Base-by-base conservation (phyloP, 2,113 vertebrate genomes). In the Daphoenositta chrysoptera region DNA sequence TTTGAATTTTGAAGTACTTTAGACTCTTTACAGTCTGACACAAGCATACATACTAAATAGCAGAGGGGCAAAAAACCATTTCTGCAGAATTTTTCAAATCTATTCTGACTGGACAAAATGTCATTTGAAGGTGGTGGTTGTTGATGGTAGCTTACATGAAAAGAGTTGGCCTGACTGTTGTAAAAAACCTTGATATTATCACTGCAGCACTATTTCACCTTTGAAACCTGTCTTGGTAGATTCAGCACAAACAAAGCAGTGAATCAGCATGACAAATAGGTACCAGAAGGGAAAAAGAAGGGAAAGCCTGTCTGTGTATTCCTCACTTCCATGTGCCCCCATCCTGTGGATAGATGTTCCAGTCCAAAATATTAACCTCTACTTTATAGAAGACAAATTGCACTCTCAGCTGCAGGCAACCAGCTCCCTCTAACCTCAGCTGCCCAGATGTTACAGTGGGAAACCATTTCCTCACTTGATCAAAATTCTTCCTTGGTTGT, bases 51-150 rank as follows among this genome's bases (percentile, higher is more conserved):
- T 33, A 48, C 21, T 53, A 42, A 92, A 90, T 35, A 83, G n/a
- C 24, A 58, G 48, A 57, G 13, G 6, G 15, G 7, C 54, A 23
- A 23, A 39, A 69, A 40, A 6, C 0, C 6, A 77, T 73, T 91
- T 75, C 61, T 90, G 54, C 26, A 87, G 60, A 22, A n/a, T 53
- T 88, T 87, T 81, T 75, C 35, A 60, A 35, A 81, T 81, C 35
- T 66, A 2, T 90, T 90, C 39, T 7, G 23, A 51, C 47, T 26
- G 26, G 47, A 80, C 33, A 51, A 84, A 66, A 86, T 28, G 45
- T 80, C 8, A 3, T 48, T 90, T 0, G 1, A 54, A 77, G 10
- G 21, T 50, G 33, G 54, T 6, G 1, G 53, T 9, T 63, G 31
- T 51, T 88, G 64, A 70, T 30, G 54, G 51, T 48, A 60, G 27